A percentile compares a stretch with the other conserved stretches of the same genome.
Conservation (phyloP, 2,113 vertebrate species). For the Cercocebus atys region DNA sequence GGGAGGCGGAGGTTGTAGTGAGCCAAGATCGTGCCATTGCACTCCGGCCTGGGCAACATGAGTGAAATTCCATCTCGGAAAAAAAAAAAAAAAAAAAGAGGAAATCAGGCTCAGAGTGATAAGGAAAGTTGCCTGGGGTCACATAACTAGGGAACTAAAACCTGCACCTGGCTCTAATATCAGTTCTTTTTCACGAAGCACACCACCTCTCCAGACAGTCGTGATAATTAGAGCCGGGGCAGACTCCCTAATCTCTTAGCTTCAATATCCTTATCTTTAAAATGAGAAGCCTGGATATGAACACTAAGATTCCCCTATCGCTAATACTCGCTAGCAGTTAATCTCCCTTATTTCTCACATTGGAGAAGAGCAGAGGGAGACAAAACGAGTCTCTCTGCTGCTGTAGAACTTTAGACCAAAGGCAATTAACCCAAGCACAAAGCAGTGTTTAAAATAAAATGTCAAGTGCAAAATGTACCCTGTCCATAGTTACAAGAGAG, state of each 20-base stretch:
- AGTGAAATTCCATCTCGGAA: too few species aligned
- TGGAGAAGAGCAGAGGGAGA: background rate
- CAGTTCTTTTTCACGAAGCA: background rate
- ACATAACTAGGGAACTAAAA: background rate
- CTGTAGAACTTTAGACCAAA: background rate
- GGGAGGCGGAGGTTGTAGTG: too few species aligned
- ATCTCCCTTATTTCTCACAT: background rate
- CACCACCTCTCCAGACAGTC: background rate
- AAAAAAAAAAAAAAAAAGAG: too few species aligned
- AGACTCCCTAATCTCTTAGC: background rate
- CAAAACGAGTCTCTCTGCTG: background rate
- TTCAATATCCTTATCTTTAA: background rate
- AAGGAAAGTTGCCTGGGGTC: background rate
- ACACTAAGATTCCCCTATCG: background rate
- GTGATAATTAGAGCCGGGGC: background rate
- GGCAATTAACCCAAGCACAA: background rate
- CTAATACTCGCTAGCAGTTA: background rate
- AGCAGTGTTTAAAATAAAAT: background rate
- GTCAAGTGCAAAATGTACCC: background rate
- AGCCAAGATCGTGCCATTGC: too few species aligned
- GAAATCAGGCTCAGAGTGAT: background rate
- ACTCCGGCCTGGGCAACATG: too few species aligned
- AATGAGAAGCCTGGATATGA: background rate
- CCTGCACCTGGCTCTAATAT: too few species aligned
- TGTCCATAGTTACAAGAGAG: background rate